These are phyloP conservation scores for Oreochromis grahami DNA, from an alignment of 2,797 vertebrate species.

Conservation along the genomic window DNA sequence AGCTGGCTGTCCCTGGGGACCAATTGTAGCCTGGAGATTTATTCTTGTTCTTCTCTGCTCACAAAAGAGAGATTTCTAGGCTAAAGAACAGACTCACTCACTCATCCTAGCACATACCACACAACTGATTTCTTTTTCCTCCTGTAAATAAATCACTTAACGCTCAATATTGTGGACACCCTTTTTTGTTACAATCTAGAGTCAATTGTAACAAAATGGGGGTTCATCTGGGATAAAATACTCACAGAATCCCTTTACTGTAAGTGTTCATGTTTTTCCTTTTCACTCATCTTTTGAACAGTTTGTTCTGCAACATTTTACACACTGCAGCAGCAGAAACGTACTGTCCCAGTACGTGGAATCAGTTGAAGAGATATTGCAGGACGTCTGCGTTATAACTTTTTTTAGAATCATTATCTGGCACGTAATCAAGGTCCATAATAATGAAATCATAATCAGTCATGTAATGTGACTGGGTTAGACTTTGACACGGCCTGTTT, in stretches of 20 bases:
- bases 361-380: not conserved
- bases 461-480: constrained; percentile 21
- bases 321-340: not conserved
- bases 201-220: not conserved
- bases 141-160: not conserved
- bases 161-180: not conserved
- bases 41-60: not conserved
- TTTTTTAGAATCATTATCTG: not conserved
- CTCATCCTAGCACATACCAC: not conserved
- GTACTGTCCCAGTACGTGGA: not conserved
- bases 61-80: not conserved
- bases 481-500: constrained; percentile 50
- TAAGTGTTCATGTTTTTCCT: not conserved
- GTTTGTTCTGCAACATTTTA: not conserved
- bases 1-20: not conserved
- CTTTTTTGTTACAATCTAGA: not conserved
- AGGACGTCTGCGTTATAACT: not conserved
- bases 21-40: not conserved
- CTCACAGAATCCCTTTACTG: not conserved
- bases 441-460: constrained; percentile 36
- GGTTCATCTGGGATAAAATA: not conserved
- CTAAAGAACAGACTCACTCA: not conserved
- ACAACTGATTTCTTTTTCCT: not conserved
- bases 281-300: not conserved
- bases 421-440: constrained; percentile 34